phyloP scores from a whole-genome alignment of 1,140 invertebrate genomes.

The Orchestia grillus region DNA sequence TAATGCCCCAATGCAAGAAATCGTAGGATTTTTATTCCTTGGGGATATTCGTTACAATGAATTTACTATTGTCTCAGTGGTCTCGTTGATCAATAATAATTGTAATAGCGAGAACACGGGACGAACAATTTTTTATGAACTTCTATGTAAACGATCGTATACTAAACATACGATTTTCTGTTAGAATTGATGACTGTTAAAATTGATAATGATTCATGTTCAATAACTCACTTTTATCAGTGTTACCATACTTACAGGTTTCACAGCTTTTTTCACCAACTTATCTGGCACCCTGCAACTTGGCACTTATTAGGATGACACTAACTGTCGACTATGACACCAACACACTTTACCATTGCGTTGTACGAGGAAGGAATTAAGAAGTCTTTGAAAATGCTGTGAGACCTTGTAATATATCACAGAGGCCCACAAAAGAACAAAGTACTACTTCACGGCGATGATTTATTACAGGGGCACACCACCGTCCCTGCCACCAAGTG shows the following conservation, averaged over 20 bases:
- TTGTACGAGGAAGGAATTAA: not conserved
- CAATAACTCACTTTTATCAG: not conserved
- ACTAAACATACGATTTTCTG: too few relatives aligned
- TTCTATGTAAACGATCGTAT: too few relatives aligned
- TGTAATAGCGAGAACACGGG: too few relatives aligned
- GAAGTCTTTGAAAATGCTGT: not conserved
- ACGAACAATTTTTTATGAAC: not conserved
- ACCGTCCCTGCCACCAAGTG: not conserved
- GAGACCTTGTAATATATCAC: constrained; percentile 8
- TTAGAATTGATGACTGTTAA: not conserved
- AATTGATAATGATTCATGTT: not conserved
- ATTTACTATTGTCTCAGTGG: not conserved
- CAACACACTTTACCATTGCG: not conserved
- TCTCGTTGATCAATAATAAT: not conserved
- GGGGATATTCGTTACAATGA: not conserved
- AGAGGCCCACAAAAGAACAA: not conserved
- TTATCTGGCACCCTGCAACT: not conserved
- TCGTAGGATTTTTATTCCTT: not conserved
- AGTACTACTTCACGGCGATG: not conserved
- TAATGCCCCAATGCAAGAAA: not conserved
- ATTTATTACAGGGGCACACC: not conserved
- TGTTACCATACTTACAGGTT: not conserved
- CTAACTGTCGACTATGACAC: not conserved
- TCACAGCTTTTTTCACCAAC: not conserved
- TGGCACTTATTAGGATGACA: not conserved